phyloP scores from a whole-genome alignment of 2,113 vertebrate genomes.

The Festucalex cinctus region DNA sequence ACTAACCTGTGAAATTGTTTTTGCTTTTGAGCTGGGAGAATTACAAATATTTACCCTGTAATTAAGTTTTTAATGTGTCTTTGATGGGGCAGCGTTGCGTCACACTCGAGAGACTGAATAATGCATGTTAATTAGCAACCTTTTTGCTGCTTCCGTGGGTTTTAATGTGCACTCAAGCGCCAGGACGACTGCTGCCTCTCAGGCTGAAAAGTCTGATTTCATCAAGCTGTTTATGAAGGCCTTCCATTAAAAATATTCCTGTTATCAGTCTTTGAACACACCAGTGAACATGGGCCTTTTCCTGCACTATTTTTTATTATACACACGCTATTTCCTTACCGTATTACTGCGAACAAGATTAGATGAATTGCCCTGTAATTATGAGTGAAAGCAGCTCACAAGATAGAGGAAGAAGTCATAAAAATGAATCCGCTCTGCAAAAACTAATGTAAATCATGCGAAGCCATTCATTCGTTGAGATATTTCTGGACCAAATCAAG shows the following conservation, averaged over 20 bases:
- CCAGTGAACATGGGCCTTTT: not conserved
- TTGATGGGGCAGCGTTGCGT: not conserved
- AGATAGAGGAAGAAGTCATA: no score
- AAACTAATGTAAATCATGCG: no score
- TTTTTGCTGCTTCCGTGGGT: not conserved
- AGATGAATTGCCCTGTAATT: not conserved
- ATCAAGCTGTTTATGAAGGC: not conserved
- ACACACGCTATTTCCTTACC: not conserved
- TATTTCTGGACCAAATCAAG: no score
- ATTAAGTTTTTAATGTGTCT: not conserved
- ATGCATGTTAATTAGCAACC: not conserved
- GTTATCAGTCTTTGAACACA: not conserved
- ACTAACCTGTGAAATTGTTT: not conserved
- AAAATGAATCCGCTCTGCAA: no score
- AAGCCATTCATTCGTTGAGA: no score
- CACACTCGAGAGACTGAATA: not conserved
- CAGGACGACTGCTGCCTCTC: not conserved
- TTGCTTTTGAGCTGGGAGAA: not conserved
- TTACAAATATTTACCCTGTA: not conserved
- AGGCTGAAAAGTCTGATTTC: not conserved
- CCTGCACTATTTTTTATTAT: not conserved
- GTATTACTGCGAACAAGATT: not conserved
- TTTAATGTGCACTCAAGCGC: not conserved
- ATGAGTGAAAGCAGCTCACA: not conserved
- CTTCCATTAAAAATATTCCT: not conserved